Base-by-base conservation (phyloP, 2,113 vertebrate genomes). In the Gallinago jamesoni region DNA sequence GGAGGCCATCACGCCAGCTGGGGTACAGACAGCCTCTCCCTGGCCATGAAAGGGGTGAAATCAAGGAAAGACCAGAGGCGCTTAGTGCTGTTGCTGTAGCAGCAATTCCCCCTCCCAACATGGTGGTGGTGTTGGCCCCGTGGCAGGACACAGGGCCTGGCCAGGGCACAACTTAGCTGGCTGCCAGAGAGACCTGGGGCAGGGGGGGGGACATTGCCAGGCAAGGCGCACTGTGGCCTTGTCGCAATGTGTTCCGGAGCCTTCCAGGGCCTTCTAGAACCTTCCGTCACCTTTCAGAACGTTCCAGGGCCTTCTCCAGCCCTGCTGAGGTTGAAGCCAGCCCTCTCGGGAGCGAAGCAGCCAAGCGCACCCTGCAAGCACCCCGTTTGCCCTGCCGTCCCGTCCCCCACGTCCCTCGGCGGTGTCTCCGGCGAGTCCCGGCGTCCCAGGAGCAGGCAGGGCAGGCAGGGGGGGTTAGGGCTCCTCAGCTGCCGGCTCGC, bases 401-500 rank as follows among this genome's bases (percentile, higher is more conserved):
- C 0, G 0, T 81, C 27, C 30, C 45, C 56, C 33, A 0, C 1
- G 7, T 48, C 55, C 59, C 39, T 21, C 0, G 30, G 57, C 75
- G 9, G 60, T 15, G 9, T 37, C 55, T 30, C 25, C 2, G 1
- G 17, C 2, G 4, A 23, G 53, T 62, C 52, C 52, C 2, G 81
- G 89, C 7, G 69, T 31, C 59, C 76, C 0, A 2, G 77, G 63
- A 56, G 74, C 82, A 10, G 78, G 56, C 59, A 67, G 16, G 13
- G 64, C 27, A 22, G 62, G 35, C 47, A 59, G 60, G 27, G 73
- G 70, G 62, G 68, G 43, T 41, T 37, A 35, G 66, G 47, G 85
- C 24, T 73, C 52, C 83, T 94, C 96, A 96, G 95, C 93, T 95
- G 94, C 96, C 84, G 56, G 85, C 96, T 94, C 28, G 43, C 96